Evolutionary conservation across 2,113 vertebrate genomes (phyloP), one percentile per base, ranked within the genome.

Genomic region (Speoplatyrhinus poulsoni): DNA sequence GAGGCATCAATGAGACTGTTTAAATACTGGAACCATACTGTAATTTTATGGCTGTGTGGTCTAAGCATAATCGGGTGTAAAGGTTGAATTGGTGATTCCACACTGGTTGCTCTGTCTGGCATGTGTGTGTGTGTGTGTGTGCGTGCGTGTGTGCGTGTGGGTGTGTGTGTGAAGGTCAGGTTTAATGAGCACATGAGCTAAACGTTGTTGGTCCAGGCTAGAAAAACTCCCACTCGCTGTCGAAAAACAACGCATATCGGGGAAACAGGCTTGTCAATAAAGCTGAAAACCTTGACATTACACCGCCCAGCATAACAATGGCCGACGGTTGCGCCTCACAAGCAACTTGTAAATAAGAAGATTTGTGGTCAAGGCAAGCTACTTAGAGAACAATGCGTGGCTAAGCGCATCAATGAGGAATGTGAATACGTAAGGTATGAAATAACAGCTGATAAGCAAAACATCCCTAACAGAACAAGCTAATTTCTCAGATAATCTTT

Each of bases 301-400:
- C 72, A 62, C 69, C 55, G 56, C 62, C 56, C 67, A 19, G 17
- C 4, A 63, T 52, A 17, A 17, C 48, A 77, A 65, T 41, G 19
- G 54, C 17, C 70, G 67, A 3, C 1, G 46, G 70, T 62, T 57
- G 15, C 1, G 4, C 19, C 47, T 58, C 32, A 33, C 70, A 68
- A 76, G 74, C 46, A 56, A 71, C 74, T 74, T 70, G 72, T 77
- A 83, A 83, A 88, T 83, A 82, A 80, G 74, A 76, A 80, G 74
- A 76, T 82, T 75, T 82, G 50, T 47, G 12, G 60, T 69, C 67
- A 76, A 66, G 16, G 65, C 46, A 9, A 62, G 68, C 73, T 73
- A 55, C 75, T 75, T 58, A 62, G 63, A 79, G 7, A 74, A 80
- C 76, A 82, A 82, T 33, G 50, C 41, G 52, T 26, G 60, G 67